These are phyloP conservation scores for Denticeps clupeoides DNA, from an alignment of 2,797 vertebrate species.

Conservation along the genomic window DNA sequence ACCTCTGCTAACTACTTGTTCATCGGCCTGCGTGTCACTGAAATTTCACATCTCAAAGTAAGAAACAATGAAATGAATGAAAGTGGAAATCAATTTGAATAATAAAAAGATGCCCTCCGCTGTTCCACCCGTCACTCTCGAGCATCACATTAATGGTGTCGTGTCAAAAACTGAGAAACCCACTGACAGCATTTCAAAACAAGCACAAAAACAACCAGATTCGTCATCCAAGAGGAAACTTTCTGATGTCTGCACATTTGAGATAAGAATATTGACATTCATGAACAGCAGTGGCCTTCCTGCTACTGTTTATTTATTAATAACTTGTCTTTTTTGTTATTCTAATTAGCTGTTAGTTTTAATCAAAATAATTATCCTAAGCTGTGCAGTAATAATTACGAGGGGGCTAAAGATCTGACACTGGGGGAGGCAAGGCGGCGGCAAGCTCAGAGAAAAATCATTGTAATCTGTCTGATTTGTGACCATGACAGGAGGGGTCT, in stretches of 20 bases:
- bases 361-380: conserved; percentile 25
- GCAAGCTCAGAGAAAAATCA: conserved; percentile 23
- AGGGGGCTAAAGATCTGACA: conserved; percentile 11
- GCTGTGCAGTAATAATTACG: conserved; percentile 21
- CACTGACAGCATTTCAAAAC: no score
- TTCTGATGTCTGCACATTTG: not conserved
- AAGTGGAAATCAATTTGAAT: no score
- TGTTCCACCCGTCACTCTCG: no score
- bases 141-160: no score
- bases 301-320: not conserved
- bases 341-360: conserved; percentile 21
- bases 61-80: no score
- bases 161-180: no score
- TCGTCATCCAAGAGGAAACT: not conserved
- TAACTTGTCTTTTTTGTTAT: conserved; percentile 12
- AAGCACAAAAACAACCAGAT: no score
- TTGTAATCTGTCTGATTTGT: conserved; percentile 27
- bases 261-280: conserved; percentile 10
- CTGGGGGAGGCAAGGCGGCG: conserved; percentile 8
- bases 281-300: not conserved
- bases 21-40: no score
- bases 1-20: no score
- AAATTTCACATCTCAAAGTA: no score
- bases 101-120: no score
- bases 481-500: conserved; percentile 8